phyloP scores from a whole-genome alignment of 2,888 invertebrate species.

The Punctoribates punctum region DNA sequence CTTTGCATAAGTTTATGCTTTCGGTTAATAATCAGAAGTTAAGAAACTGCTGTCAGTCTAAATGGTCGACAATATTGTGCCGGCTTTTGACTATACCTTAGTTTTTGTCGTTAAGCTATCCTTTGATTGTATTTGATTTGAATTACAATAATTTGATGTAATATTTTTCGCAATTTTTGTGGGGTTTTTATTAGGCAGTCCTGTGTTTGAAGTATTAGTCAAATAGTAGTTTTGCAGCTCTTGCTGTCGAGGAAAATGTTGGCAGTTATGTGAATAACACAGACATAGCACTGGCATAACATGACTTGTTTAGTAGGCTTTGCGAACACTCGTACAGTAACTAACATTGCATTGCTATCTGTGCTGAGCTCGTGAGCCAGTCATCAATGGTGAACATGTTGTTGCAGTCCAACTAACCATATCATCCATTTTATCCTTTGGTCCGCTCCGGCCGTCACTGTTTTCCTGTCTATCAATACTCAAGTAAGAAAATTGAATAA shows the following conservation, averaged over 20 bases:
- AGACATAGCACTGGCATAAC: background rate
- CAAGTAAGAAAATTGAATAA: constrained; percentile 11
- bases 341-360: constrained; percentile 1
- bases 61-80: background rate
- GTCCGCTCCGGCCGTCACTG: background rate
- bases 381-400: constrained; percentile 31
- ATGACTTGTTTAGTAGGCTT: constrained; percentile 29
- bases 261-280: background rate
- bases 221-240: constrained; percentile 25
- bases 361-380: background rate
- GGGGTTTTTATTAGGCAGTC: background rate
- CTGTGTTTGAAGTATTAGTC: background rate
- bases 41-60: too few relatives aligned
- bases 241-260: constrained; percentile 16
- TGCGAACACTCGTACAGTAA: too few relatives aligned
- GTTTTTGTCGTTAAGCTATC: background rate
- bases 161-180: background rate
- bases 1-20: too few relatives aligned
- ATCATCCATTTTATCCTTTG: constrained; percentile 19
- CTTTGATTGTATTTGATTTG: background rate
- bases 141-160: too few relatives aligned
- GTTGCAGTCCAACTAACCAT: constrained; percentile 20
- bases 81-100: background rate
- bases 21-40: too few relatives aligned
- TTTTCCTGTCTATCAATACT: constrained; percentile 16